Conservation (phyloP, 2,888 invertebrate species). For the Melanotus villosus region DNA sequence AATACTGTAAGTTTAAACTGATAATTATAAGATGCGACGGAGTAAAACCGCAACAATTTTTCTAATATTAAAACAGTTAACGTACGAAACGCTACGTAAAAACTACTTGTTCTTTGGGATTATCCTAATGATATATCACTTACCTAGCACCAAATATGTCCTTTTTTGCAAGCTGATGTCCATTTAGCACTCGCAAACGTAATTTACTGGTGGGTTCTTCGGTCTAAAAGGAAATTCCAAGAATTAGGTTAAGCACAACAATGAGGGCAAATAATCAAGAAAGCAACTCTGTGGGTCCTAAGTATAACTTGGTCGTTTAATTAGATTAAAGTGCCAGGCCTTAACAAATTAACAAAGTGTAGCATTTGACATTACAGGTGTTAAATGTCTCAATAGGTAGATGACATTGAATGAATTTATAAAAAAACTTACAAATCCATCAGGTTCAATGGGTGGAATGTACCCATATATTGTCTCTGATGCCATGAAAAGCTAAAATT, state of each 20-base stretch:
- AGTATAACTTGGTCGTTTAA: not conserved
- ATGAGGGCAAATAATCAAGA: conserved; percentile 8
- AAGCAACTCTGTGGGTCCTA: not conserved
- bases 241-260: conserved; percentile 36
- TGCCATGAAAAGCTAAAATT: conserved; percentile 63
- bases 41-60: too few relatives aligned
- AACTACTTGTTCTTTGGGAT: too few relatives aligned
- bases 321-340: conserved; percentile 10
- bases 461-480: conserved; percentile 67
- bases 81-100: too few relatives aligned
- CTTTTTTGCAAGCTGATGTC: conserved; percentile 95
- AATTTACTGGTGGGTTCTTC: conserved; percentile 87
- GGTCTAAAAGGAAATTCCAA: conserved; percentile 71
- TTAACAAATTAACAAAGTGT: conserved; percentile 19
- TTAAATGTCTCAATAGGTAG: conserved; percentile 31
- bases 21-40: too few relatives aligned
- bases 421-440: conserved; percentile 65
- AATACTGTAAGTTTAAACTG: too few relatives aligned
- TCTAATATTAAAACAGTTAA: too few relatives aligned
- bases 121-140: too few relatives aligned
- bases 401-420: conserved; percentile 42
- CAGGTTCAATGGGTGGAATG: conserved; percentile 64
- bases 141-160: conserved; percentile 99
- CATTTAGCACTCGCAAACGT: conserved; percentile 88
- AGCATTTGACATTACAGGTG: conserved; percentile 34